A percentile compares a stretch with the other conserved stretches of the same genome.
These are phyloP conservation scores for Buteo buteo DNA, from an alignment of 2,113 vertebrate species.

Conservation along the genomic window DNA sequence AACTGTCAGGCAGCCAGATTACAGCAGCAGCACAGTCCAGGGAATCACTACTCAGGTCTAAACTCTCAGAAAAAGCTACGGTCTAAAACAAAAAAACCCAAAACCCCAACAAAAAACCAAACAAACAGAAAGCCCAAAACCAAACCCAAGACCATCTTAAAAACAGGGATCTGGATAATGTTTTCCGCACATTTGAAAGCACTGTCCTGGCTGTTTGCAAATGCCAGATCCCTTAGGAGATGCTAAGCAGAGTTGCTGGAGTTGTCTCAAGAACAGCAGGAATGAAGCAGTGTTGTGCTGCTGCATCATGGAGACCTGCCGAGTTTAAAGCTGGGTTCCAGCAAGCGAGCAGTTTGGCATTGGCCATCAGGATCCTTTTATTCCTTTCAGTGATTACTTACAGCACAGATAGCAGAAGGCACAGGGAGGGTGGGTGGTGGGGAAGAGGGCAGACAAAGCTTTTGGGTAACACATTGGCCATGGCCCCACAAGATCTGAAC, in stretches of 20 bases:
- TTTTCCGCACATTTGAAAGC: slow-evolving; percentile 13
- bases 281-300: not conserved
- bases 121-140: not conserved
- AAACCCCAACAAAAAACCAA: not conserved
- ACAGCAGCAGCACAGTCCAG: not conserved
- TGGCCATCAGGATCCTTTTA: not conserved
- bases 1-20: not conserved
- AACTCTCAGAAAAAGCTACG: not conserved
- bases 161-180: not conserved
- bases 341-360: not conserved
- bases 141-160: not conserved
- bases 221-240: slow-evolving; percentile 53
- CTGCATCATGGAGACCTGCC: not conserved
- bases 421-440: not conserved
- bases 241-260: slow-evolving; percentile 15
- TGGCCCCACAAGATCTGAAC: not conserved
- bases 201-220: not conserved
- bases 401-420: not conserved
- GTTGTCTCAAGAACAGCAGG: not conserved
- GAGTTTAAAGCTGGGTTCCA: not conserved
- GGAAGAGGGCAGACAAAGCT: not conserved
- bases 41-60: not conserved
- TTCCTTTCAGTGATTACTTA: not conserved
- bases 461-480: fast-evolving
- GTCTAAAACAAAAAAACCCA: not conserved